A percentile compares a stretch with the other conserved stretches of the same genome.
Evolutionary conservation across 2,888 invertebrate genomes (phyloP).

Genomic region (Brachyptera risi): DNA sequence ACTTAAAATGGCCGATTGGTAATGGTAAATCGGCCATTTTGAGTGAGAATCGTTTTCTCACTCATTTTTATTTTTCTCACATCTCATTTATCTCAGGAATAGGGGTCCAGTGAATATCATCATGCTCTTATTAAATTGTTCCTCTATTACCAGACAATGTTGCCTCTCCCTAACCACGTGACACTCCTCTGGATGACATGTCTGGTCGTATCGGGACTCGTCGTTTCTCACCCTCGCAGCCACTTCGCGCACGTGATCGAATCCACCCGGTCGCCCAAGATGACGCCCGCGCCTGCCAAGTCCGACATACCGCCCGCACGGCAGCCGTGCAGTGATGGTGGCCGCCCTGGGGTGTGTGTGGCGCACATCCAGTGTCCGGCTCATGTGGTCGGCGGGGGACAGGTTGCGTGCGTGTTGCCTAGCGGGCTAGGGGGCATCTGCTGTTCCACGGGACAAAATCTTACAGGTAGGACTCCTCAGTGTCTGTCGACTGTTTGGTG

Average conservation of each 20-base stretch:
- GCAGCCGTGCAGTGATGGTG: not conserved
- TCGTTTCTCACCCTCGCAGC: not conserved
- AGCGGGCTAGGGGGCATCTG: slow-evolving; percentile 53
- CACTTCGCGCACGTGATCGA: slow-evolving; percentile 14
- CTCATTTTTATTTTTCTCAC: no score
- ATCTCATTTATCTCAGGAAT: no score
- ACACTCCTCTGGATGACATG: not conserved
- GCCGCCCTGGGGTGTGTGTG: slow-evolving; percentile 51
- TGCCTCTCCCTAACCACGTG: not conserved
- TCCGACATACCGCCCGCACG: not conserved
- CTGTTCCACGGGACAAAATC: slow-evolving; percentile 58
- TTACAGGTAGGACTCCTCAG: slow-evolving; percentile 51
- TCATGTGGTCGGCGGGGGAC: slow-evolving; percentile 47
- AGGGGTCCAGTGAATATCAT: no score
- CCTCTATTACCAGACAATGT: slow-evolving; percentile 66
- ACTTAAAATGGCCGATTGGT: no score
- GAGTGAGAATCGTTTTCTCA: no score
- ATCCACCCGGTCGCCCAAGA: not conserved
- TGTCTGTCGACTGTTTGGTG: no score
- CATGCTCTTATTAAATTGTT: no score
- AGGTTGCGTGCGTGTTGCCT: slow-evolving; percentile 50
- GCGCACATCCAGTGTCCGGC: slow-evolving; percentile 64
- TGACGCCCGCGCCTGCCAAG: not conserved
- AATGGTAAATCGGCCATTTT: no score
- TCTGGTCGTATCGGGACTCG: slow-evolving; percentile 38